These are phyloP conservation scores for Drosophila crucigera DNA, from an alignment of 2,888 invertebrate species.

Conservation along the genomic window DNA sequence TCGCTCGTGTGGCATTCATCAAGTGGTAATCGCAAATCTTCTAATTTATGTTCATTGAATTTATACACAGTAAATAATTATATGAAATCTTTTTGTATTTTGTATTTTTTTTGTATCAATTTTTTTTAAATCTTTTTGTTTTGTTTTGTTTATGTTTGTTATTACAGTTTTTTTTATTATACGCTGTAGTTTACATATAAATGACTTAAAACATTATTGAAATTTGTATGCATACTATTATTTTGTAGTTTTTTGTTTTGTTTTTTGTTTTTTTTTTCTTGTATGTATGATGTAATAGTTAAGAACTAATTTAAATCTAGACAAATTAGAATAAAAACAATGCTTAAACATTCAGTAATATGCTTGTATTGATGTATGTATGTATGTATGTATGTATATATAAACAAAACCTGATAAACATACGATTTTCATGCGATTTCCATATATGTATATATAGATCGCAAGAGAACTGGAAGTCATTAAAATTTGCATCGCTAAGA, in stretches of 20 bases:
- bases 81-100: conserved; percentile 53
- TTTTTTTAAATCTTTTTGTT: conserved; percentile 33
- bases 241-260: conserved; percentile 5
- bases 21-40: conserved; percentile 42
- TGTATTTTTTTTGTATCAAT: conserved; percentile 24
- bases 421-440: conserved; percentile 32
- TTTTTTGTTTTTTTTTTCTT: background rate
- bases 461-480: conserved; percentile 66
- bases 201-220: conserved; percentile 71
- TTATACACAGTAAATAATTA: conserved; percentile 55
- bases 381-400: conserved; percentile 13
- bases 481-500: conserved; percentile 42
- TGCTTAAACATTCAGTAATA: conserved; percentile 31
- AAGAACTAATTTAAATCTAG: conserved; percentile 48
- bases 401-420: conserved; percentile 63
- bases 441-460: conserved; percentile 22
- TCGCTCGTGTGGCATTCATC: conserved; percentile 27
- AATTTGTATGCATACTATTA: conserved; percentile 46
- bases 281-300: conserved; percentile 41
- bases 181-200: conserved; percentile 56
- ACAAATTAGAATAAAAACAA: conserved; percentile 56
- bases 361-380: conserved; percentile 5
- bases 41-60: conserved; percentile 52
- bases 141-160: conserved; percentile 36
- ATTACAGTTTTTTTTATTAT: conserved; percentile 55